Evolutionary conservation across 2,797 vertebrate genomes (phyloP).

Genomic region (Bradypodion ventrale): DNA sequence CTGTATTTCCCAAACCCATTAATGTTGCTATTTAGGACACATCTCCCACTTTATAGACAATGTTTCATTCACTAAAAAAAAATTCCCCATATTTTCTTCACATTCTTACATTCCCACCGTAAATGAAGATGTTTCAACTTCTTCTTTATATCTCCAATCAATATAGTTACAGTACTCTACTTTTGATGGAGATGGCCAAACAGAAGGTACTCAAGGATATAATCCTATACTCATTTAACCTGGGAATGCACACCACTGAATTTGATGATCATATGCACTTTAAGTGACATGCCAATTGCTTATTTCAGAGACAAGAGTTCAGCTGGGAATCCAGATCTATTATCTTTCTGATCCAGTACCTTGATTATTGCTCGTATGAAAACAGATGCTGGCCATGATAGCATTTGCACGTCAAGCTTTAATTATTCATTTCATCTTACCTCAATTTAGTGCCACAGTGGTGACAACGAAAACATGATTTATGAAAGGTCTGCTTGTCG

Average conservation of each 20-base stretch:
- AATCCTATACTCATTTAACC: no score
- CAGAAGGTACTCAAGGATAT: not conserved
- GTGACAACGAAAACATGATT: constrained; percentile 94
- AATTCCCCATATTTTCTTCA: no score
- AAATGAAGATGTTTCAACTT: no score
- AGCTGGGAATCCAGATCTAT: not conserved
- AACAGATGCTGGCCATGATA: not conserved
- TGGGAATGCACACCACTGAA: not conserved
- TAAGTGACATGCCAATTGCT: not conserved
- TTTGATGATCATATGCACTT: not conserved
- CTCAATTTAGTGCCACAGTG: constrained; percentile 93
- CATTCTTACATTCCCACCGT: no score
- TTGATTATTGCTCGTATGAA: constrained; percentile 10
- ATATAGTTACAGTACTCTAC: no score
- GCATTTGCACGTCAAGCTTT: constrained; percentile 2
- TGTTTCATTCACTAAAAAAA: no score
- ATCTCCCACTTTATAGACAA: no score
- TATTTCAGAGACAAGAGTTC: not conserved
- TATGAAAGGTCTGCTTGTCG: constrained; percentile 97
- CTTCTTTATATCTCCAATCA: no score
- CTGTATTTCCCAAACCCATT: no score
- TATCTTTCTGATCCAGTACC: constrained; percentile 8
- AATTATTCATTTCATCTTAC: constrained; percentile 74
- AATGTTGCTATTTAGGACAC: no score
- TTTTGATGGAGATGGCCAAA: not conserved